A percentile compares a stretch with the other conserved stretches of the same genome.
phyloP scores from a whole-genome alignment of 2,797 vertebrate genomes.

The Trichosurus vulpecula region DNA sequence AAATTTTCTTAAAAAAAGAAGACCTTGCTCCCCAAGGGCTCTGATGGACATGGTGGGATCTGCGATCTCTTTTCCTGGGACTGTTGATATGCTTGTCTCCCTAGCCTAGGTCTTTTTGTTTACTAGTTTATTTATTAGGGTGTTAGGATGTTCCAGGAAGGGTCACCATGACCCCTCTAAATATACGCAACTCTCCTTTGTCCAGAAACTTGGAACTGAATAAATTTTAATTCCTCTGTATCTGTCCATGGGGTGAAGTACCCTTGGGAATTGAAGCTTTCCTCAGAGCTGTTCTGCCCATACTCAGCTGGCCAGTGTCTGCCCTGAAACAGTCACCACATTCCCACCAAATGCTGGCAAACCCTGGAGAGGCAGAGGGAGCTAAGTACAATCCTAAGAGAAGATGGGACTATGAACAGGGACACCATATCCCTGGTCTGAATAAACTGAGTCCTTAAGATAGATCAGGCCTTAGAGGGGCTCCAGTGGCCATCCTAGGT shows the following conservation, averaged over 20 bases:
- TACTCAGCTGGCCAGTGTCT: slow-evolving; percentile 85
- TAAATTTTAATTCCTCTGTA: slow-evolving; percentile 49
- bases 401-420: too few relatives aligned
- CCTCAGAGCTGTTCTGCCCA: too few relatives aligned
- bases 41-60: not conserved
- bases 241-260: rapidly evolving
- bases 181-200: not conserved
- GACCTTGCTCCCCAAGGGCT: not conserved
- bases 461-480: not conserved
- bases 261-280: slow-evolving; percentile 70
- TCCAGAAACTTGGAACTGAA: slow-evolving; percentile 7
- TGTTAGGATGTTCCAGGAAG: slow-evolving; percentile 5
- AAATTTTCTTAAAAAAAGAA: too few relatives aligned
- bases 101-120: not conserved
- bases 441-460: too few relatives aligned
- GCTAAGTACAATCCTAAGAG: not conserved
- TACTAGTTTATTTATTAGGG: slow-evolving; percentile 40
- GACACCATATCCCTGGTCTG: too few relatives aligned
- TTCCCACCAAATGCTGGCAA: slow-evolving; percentile 6
- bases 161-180: not conserved
- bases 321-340: slow-evolving; percentile 86
- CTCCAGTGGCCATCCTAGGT: too few relatives aligned
- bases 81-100: slow-evolving; percentile 9
- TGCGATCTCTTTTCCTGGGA: not conserved
- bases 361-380: too few relatives aligned